Evolutionary conservation across 2,113 vertebrate genomes (phyloP), one percentile per base, ranked within the genome.

Genomic region (Fulica atra): DNA sequence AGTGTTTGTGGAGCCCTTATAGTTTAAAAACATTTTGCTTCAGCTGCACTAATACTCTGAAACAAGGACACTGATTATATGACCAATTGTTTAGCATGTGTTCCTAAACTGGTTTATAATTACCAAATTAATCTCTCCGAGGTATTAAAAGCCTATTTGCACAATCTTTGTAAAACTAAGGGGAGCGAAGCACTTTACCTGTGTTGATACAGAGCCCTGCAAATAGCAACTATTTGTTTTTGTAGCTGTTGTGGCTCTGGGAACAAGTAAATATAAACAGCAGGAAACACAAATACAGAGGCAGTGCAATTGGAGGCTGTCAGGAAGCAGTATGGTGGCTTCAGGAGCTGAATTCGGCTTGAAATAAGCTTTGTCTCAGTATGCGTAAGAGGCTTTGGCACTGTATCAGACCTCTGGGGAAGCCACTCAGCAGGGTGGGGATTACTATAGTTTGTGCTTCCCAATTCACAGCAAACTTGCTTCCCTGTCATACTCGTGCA

Each of bases 191-290:
- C 72, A 51, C 79, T 92, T 92, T 97, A 98, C 97, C 97, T 98
- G 96, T 89, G 85, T 93, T 78, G 88, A 92, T 96, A 95, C 86
- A 96, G 96, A 97, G 96, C 92, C 81, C 79, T 66, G 94, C 89
- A 96, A 95, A 96, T 76, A 96, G 97, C 83, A 97, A 97, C 92
- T 98, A 97, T 98, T 98, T 98, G 97, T 97, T 98, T 98, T 98
- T 97, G 95, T 97, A 97, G 97, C 96, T 96, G 95, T 98, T 96
- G 97, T 97, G 97, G 97, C 96, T 97, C 97, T 96, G 93, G 96
- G 97, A 98, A 97, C 94, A 98, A 98, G 98, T 97, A 98, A 98
- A 98, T 98, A 98, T 96, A 97, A 98, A 97, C 98, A 98, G 98
- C 98, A 96, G 97, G 97, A 98, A 97, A 97, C 96, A 97, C 97